A percentile compares a stretch with the other conserved stretches of the same genome.
Evolutionary conservation across 2,888 invertebrate genomes (phyloP).

Genomic region (Acronicta psi): DNA sequence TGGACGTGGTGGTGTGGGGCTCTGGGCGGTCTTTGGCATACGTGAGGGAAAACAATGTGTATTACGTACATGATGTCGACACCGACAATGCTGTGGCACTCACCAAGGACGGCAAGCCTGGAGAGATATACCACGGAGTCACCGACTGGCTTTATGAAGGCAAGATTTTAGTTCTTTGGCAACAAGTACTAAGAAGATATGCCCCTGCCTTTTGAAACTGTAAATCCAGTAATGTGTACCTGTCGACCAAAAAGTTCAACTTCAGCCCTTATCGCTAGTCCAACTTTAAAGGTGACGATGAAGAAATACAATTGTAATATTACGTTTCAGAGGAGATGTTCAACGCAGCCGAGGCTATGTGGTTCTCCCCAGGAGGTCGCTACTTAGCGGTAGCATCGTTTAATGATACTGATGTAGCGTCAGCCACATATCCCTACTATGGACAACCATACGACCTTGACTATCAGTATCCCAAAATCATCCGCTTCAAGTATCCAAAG

Average conservation of each 20-base stretch:
- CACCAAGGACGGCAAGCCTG: constrained; percentile 90
- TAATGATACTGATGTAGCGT: constrained; percentile 91
- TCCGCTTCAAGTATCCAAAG: constrained; percentile 94
- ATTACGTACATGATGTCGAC: constrained; percentile 83
- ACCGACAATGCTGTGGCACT: constrained; percentile 77
- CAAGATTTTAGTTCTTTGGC: constrained; percentile 62
- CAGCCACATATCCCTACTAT: constrained; percentile 91
- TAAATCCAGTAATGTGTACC: too few species aligned
- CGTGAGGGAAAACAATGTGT: constrained; percentile 92
- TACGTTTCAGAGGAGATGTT: constrained; percentile 93
- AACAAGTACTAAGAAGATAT: background rate
- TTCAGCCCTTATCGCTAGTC: too few species aligned
- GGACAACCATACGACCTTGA: constrained; percentile 88
- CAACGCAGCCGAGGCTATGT: constrained; percentile 91
- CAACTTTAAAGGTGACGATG: too few species aligned
- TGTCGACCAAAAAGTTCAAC: too few species aligned
- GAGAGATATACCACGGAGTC: constrained; percentile 93
- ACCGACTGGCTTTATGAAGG: constrained; percentile 98
- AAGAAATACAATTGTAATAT: background rate
- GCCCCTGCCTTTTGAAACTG: too few species aligned
- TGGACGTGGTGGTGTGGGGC: constrained; percentile 91
- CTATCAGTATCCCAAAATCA: constrained; percentile 91
- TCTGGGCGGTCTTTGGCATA: constrained; percentile 84
- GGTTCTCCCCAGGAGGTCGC: constrained; percentile 93
- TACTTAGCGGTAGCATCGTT: constrained; percentile 92